Evolutionary conservation across 2,113 vertebrate genomes (phyloP), one percentile per base, ranked within the genome.

Genomic region (Megaceryle maxima): DNA sequence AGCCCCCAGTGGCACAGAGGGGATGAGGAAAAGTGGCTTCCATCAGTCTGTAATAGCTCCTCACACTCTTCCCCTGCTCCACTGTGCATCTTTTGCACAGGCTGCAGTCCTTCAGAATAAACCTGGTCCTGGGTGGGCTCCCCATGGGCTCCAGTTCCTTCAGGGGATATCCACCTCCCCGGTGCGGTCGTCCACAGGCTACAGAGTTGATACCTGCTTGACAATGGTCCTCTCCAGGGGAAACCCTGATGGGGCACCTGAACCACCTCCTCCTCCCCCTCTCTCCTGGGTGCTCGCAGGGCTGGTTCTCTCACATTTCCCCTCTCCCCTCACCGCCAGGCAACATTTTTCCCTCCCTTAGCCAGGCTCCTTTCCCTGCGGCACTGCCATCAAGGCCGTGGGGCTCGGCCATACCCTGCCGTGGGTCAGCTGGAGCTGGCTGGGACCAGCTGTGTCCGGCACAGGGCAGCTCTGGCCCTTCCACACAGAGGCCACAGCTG

Each of bases 311-410:
- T 67, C 50, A 69, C 63, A 9, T 1, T 11, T 14, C 16, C 19
- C 16, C 35, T 55, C 53, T 24, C 7, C 9, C 24, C 18, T 7
- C 5, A 17, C 16, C 31, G 29, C 5, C 2, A 1, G 18, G 46
- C 16, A 53, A 19, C 1, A 0, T 14, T 88, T 29, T 80, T 26
- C 24, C 26, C 31, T 64, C 5, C 10, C 29, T 46, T 1, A 7
- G 9, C 6, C 13, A 13, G 11, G 6, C 12, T 66, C 2, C 29
- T 2, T 2, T 16, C 1, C 1, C 48, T 16, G 3, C 0, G 39
- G 39, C 39, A 41, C 39, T 13, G 39, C 39, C 39, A 41, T 41
- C 39, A 0, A 9, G 43, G 10, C 68, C 3, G 1, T 1, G 1
- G 48, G 48, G 44, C 60, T 33, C 44, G 24, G 75, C 50, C 2